Evolutionary conservation across 2,113 vertebrate genomes (phyloP).

Genomic region (Lophochroa leadbeateri): DNA sequence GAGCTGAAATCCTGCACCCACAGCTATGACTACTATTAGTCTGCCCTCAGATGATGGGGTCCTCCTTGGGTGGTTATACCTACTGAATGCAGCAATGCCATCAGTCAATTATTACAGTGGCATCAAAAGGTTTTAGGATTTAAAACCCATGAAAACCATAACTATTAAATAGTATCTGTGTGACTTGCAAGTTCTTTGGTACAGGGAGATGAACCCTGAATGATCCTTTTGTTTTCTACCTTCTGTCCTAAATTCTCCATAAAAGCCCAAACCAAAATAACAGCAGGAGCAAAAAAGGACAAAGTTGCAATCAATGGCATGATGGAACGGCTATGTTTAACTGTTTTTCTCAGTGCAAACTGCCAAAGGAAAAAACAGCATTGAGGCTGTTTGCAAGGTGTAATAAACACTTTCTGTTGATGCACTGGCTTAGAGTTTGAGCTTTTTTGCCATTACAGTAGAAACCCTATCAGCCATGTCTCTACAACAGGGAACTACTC

Average conservation of each 20-base stretch:
- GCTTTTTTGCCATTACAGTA: not conserved
- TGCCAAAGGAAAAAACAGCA: not conserved
- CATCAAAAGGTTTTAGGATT: not conserved
- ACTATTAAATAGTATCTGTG: not conserved
- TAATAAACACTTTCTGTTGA: not conserved
- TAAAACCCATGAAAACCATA: not conserved
- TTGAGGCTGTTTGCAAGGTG: not conserved
- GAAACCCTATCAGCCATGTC: not conserved
- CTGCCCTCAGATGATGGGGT: not conserved
- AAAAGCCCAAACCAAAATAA: not conserved
- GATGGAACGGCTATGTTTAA: not conserved
- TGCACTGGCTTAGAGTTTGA: not conserved
- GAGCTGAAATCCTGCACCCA: not conserved
- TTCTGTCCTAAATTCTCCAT: not conserved
- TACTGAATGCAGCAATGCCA: not conserved
- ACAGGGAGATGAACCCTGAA: not conserved
- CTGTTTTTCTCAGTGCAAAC: not conserved
- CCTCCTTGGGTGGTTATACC: not conserved
- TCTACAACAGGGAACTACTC: not conserved
- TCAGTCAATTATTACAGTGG: not conserved
- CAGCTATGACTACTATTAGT: fast-evolving
- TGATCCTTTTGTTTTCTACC: not conserved
- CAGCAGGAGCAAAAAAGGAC: not conserved
- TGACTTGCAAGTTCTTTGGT: not conserved
- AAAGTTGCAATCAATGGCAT: not conserved